Percentiles rank a stretch among this genome's conserved stretches.
Conservation (phyloP, 2,113 vertebrate genomes). For the Gyps fulvus region DNA sequence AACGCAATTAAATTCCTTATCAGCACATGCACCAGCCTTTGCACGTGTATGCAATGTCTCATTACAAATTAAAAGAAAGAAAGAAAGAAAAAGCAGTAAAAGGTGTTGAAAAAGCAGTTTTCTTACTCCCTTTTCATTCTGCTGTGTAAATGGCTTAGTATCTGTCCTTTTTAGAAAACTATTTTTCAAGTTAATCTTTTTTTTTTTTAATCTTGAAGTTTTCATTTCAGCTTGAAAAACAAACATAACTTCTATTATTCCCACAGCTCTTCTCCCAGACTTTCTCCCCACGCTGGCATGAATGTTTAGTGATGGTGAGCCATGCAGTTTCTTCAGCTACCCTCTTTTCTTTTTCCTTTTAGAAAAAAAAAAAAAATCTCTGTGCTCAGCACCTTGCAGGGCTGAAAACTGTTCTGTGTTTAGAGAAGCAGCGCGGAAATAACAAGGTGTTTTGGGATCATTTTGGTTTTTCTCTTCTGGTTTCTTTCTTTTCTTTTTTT, state of each 20-base stretch:
- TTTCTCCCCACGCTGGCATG: not conserved
- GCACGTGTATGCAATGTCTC: not conserved
- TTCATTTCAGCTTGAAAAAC: not conserved
- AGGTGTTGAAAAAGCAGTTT: not conserved
- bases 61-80: not conserved
- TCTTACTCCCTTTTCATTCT: not conserved
- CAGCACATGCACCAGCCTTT: not conserved
- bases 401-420: not conserved
- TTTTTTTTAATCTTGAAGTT: not conserved
- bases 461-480: not conserved
- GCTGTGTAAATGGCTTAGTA: not conserved
- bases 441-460: not conserved
- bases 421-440: not conserved
- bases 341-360: not conserved
- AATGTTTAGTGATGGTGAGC: not conserved
- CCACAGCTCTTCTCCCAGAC: not conserved
- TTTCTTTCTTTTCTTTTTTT: not conserved
- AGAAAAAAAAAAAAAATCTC: not conserved
- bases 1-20: not conserved
- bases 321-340: not conserved
- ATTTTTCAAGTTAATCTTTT: not conserved
- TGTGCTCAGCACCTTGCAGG: not conserved
- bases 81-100: not conserved
- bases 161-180: not conserved
- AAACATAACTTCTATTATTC: not conserved